Evolutionary conservation across 2,797 vertebrate genomes (phyloP).

Genomic region (Phaenicophaeus curvirostris): DNA sequence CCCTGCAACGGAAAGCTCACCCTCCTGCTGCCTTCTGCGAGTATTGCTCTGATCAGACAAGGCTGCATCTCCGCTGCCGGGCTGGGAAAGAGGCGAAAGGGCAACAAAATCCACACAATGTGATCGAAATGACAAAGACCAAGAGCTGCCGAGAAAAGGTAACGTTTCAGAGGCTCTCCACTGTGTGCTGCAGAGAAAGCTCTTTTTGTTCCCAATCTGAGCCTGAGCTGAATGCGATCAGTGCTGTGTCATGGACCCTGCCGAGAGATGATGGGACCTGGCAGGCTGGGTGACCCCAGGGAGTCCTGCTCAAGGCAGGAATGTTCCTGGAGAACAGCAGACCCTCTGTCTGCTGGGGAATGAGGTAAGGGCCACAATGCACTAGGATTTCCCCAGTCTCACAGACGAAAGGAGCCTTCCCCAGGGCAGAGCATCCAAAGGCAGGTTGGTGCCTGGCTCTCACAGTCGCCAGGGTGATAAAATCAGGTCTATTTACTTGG

Average conservation of each 20-base stretch:
- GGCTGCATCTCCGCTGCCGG: constrained; percentile 41
- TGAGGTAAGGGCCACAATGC: constrained; percentile 57
- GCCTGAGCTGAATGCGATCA: constrained; percentile 33
- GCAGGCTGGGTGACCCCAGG: constrained; percentile 69
- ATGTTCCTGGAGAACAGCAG: constrained; percentile 76
- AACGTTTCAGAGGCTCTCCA: constrained; percentile 73
- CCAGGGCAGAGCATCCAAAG: not conserved
- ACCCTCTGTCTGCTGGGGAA: constrained; percentile 72
- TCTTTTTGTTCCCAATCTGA: constrained; percentile 60
- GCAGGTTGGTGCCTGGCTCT: constrained; percentile 1
- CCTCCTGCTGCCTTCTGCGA: not conserved
- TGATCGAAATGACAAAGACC: constrained; percentile 70
- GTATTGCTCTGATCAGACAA: not conserved
- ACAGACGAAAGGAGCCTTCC: constrained; percentile 49
- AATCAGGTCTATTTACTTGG: constrained; percentile 18
- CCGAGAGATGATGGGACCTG: constrained; percentile 69
- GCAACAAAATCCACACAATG: constrained; percentile 59
- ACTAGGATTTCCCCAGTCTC: constrained; percentile 72
- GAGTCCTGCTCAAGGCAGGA: constrained; percentile 66
- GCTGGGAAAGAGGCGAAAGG: constrained; percentile 76
- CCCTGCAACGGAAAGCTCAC: not conserved
- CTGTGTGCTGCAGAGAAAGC: constrained; percentile 38
- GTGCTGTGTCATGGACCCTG: constrained; percentile 68
- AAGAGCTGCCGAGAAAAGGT: constrained; percentile 58
- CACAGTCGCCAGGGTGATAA: not conserved